Evolutionary conservation across 2,888 invertebrate species (phyloP), one percentile per base, ranked within the genome.

Genomic region (Metalampra italica): DNA sequence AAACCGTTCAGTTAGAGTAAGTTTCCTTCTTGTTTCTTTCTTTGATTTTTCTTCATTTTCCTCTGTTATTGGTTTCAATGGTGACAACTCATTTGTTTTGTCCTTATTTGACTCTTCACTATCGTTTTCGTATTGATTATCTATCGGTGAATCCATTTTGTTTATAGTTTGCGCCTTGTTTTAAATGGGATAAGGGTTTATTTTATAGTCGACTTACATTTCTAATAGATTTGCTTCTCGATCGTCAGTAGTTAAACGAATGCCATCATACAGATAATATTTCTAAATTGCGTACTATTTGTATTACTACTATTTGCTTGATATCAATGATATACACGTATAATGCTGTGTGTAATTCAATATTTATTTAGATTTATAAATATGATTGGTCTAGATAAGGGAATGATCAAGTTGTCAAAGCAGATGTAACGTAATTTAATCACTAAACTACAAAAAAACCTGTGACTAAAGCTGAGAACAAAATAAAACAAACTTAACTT

Each of bases 1-100:
- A 12, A 85, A 50, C 58, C 68, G 75, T 66, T 88, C 75, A 49
- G 54, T 60, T 13, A 83, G 51, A 1, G 80, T 70, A 22, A 78
- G 51, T 51, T 75, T 78, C 40, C 61, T 68, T 60, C 66, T 64
- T n/a, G 46, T 45, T 57, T 64, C 59, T 47, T 63, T 50, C 52
- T 57, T 50, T 13, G 54, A 56, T 41, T 61, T 57, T 38, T 59
- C 60, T 13, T 55, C 49, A 45, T 53, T 51, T 34, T 52, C 59
- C 42, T 62, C 61, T 29, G 53, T 34, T 14, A 59, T 61, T 12
- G 60, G 49, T 60, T 80, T 78, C 2, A 88, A 63, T 1, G 82
- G 82, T 34, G 73, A 62, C 29, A 54, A 55, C 65, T 83, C 82
- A 36, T 66, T 60, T 12, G 45, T 49, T 41, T 66, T 62, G 40